These are phyloP conservation scores for Lateolabrax maculatus DNA, from an alignment of 2,797 vertebrate species.

Conservation along the genomic window DNA sequence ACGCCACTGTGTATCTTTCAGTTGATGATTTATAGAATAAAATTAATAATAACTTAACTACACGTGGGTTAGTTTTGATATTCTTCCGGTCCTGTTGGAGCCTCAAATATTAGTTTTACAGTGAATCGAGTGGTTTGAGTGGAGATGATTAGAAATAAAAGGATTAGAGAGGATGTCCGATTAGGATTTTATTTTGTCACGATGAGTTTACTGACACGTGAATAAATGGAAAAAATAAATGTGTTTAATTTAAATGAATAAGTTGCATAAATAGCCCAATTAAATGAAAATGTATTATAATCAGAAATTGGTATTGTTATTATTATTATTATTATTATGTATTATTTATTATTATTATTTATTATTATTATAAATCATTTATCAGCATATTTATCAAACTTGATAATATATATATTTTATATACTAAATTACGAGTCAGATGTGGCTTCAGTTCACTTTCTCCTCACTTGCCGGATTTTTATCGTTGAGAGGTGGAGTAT, in stretches of 20 bases:
- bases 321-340: not conserved
- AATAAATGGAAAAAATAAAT: not conserved
- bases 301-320: not conserved
- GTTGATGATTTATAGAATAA: conserved; percentile 99
- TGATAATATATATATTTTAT: not conserved
- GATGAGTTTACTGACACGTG: conserved; percentile 1
- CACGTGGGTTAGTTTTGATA: conserved; percentile 92
- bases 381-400: not conserved
- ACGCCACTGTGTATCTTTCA: conserved; percentile 95
- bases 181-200: not conserved
- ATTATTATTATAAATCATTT: not conserved
- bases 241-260: not conserved
- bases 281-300: no score
- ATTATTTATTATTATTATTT: no score
- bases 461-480: conserved; percentile 29
- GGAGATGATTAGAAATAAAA: conserved; percentile 37
- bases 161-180: not conserved
- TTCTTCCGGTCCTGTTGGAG: conserved; percentile 58
- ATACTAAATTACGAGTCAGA: not conserved
- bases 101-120: conserved; percentile 57
- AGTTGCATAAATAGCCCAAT: no score
- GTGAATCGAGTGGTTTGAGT: conserved; percentile 13
- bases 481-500: conserved; percentile 59
- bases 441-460: conserved; percentile 32
- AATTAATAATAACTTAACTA: conserved; percentile 95